A percentile compares a stretch with the other conserved stretches of the same genome.
These are phyloP conservation scores for Timema podura DNA, from an alignment of 2,888 invertebrate genomes.

Conservation along the genomic window DNA sequence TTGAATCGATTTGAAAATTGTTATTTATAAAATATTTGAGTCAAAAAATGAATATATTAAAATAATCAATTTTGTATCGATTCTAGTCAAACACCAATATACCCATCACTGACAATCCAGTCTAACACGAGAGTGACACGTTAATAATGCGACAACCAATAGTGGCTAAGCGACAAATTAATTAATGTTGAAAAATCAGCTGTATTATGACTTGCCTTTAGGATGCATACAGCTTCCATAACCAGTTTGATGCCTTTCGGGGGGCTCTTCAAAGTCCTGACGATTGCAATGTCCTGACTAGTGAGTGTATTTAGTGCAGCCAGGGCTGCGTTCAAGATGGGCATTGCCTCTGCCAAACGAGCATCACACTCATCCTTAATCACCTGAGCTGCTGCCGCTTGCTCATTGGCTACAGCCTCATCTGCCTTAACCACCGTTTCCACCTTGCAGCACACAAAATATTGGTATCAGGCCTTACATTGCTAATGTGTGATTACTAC, in stretches of 20 bases:
- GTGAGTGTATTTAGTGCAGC: slow-evolving; percentile 87
- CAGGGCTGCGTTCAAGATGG: slow-evolving; percentile 81
- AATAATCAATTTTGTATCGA: not conserved
- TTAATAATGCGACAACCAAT: too few species aligned
- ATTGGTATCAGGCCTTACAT: too few species aligned
- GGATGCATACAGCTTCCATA: slow-evolving; percentile 93
- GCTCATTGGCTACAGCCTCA: slow-evolving; percentile 66
- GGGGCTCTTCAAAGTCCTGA: slow-evolving; percentile 96
- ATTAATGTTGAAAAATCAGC: not conserved
- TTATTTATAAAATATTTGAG: too few species aligned
- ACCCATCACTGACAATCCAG: too few species aligned
- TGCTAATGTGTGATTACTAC: too few species aligned
- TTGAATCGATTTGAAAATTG: too few species aligned
- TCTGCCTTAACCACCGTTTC: slow-evolving; percentile 76
- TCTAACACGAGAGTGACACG: too few species aligned
- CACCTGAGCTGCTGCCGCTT: slow-evolving; percentile 59
- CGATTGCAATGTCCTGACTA: slow-evolving; percentile 83
- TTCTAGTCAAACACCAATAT: not conserved
- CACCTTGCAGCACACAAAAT: slow-evolving; percentile 48
- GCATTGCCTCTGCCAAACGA: slow-evolving; percentile 86
- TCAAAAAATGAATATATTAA: not conserved
- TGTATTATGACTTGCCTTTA: slow-evolving; percentile 54
- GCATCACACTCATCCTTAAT: slow-evolving; percentile 93
- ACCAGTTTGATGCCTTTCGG: slow-evolving; percentile 84
- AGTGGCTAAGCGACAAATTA: too few species aligned